phyloP scores from a whole-genome alignment of 2,888 invertebrate genomes.

The Tineola bisselliella region DNA sequence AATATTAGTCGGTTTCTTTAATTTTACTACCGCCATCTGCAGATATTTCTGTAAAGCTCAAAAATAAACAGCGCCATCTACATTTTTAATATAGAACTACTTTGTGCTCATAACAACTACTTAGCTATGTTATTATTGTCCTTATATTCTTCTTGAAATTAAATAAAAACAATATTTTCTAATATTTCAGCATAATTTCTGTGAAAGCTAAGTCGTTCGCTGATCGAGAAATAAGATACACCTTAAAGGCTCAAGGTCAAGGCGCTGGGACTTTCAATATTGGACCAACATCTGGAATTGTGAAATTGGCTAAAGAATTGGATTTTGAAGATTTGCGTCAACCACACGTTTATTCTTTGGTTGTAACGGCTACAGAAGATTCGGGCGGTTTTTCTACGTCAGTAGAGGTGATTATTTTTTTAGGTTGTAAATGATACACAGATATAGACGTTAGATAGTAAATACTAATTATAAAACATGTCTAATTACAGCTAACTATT shows the following conservation, averaged over 20 bases:
- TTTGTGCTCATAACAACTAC: no score
- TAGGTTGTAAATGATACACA: neutral
- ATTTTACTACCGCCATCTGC: neutral
- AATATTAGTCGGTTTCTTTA: no score
- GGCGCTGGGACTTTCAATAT: constrained; percentile 96
- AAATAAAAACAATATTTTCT: neutral
- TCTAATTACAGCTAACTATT: constrained; percentile 81
- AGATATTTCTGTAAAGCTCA: neutral
- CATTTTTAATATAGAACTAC: neutral
- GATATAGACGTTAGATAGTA: neutral
- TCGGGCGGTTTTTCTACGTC: constrained; percentile 97
- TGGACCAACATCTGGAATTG: constrained; percentile 92
- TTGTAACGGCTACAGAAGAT: constrained; percentile 95
- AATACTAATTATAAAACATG: neutral
- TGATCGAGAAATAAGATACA: constrained; percentile 95
- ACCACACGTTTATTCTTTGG: constrained; percentile 91
- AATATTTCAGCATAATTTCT: constrained; percentile 85
- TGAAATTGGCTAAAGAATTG: constrained; percentile 93
- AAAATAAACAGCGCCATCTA: neutral
- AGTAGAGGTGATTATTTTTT: constrained; percentile 75
- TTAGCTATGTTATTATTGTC: no score
- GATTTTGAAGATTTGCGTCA: constrained; percentile 97
- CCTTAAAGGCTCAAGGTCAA: constrained; percentile 92
- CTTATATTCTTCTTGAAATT: no score
- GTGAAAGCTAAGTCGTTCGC: constrained; percentile 98